These are phyloP conservation scores for Leptinotarsa peninsularis DNA, from an alignment of 2,888 invertebrate species.

Conservation along the genomic window DNA sequence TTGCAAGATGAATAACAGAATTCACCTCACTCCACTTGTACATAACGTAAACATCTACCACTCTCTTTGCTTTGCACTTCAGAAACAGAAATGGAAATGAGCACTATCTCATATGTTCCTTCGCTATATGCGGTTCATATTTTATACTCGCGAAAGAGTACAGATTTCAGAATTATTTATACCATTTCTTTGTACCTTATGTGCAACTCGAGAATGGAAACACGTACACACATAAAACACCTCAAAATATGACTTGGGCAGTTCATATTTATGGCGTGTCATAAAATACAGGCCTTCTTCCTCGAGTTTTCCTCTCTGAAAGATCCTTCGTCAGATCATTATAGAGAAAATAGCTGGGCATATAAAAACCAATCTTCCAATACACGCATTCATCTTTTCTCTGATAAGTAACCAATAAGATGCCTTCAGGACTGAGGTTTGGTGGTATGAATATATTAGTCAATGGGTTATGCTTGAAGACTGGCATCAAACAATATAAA, in stretches of 20 bases:
- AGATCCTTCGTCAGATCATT: neutral
- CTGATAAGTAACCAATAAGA: too few relatives aligned
- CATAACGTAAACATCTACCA: too few relatives aligned
- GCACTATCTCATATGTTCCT: neutral
- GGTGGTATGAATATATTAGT: too few relatives aligned
- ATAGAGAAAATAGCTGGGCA: neutral
- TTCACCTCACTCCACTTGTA: too few relatives aligned
- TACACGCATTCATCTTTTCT: too few relatives aligned
- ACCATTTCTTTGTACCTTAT: constrained; percentile 1
- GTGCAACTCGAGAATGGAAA: constrained; percentile 18
- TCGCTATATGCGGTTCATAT: neutral
- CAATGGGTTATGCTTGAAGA: too few relatives aligned
- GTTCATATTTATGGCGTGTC: constrained; percentile 36
- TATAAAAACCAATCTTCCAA: too few relatives aligned
- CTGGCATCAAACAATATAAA: too few relatives aligned
- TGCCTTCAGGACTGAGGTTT: too few relatives aligned
- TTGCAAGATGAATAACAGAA: too few relatives aligned
- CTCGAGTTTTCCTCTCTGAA: neutral
- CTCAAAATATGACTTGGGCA: constrained; percentile 24
- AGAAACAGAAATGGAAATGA: neutral
- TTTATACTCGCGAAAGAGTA: neutral
- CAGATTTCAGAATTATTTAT: neutral
- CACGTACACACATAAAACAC: constrained; percentile 24
- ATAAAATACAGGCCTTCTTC: constrained; percentile 28
- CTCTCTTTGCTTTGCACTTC: too few relatives aligned